Conservation (phyloP, 2,113 vertebrate genomes). For the Talpa occidentalis region DNA sequence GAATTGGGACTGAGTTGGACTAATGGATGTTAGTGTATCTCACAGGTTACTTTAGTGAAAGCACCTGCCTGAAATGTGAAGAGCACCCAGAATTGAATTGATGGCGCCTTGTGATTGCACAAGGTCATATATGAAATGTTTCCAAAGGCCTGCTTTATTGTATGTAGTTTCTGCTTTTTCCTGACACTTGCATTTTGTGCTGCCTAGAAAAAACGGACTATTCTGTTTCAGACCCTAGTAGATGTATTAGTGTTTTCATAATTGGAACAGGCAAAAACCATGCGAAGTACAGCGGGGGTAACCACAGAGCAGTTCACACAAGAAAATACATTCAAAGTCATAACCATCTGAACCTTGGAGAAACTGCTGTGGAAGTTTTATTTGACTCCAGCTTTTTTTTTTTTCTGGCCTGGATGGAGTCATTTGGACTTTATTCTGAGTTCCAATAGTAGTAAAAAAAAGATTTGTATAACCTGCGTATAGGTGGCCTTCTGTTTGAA, state of each 20-base stretch:
- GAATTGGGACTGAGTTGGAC: background rate
- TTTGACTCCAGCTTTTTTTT: slow-evolving; percentile 37
- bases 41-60: background rate
- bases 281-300: background rate
- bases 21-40: background rate
- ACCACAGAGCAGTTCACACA: background rate
- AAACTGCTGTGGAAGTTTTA: slow-evolving; percentile 56
- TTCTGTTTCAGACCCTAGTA: background rate
- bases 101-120: background rate
- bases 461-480: slow-evolving; percentile 15
- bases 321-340: slow-evolving; percentile 31
- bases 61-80: background rate
- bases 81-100: background rate
- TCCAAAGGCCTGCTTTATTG: background rate
- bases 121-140: background rate
- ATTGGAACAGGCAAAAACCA: background rate
- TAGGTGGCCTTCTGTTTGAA: slow-evolving; percentile 21
- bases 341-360: background rate
- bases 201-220: background rate
- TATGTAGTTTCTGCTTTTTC: background rate
- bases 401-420: slow-evolving; percentile 26
- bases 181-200: slow-evolving; percentile 17
- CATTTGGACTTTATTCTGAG: slow-evolving; percentile 55
- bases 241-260: slow-evolving; percentile 28
- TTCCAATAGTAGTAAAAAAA: slow-evolving; percentile 17